Percentiles rank a stretch among this genome's conserved stretches.
Evolutionary conservation across 2,113 vertebrate species (phyloP).

Genomic region (Gopherus evgoodei): DNA sequence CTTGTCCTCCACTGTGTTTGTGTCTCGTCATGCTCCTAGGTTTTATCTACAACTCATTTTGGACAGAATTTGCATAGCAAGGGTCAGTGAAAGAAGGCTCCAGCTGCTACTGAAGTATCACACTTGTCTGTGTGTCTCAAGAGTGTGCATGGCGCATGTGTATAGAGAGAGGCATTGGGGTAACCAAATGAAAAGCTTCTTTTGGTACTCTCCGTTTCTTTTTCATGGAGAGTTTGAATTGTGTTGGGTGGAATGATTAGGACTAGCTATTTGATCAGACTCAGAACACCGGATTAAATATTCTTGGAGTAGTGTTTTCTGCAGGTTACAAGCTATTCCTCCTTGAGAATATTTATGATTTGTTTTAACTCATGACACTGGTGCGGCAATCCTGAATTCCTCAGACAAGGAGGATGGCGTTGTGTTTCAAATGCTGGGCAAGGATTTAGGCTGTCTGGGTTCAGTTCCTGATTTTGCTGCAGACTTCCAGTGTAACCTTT

Average conservation of each 20-base stretch:
- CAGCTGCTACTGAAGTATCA: neutral
- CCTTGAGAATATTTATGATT: slow-evolving; percentile 1
- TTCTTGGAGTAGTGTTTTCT: neutral
- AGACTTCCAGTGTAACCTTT: neutral
- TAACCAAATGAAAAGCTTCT: neutral
- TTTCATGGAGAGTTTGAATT: neutral
- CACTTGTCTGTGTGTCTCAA: too few species aligned
- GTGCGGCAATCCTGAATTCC: neutral
- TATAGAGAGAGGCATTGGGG: neutral
- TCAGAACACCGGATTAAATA: neutral
- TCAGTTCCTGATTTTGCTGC: too few species aligned
- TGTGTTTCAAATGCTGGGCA: too few species aligned
- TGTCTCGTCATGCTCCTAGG: rapidly evolving
- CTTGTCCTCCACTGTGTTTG: neutral
- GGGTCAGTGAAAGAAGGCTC: neutral
- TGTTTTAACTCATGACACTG: neutral
- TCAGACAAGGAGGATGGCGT: too few species aligned
- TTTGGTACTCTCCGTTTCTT: neutral
- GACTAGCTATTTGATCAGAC: neutral
- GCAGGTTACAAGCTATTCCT: neutral
- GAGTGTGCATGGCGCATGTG: too few species aligned
- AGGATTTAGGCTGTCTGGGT: too few species aligned
- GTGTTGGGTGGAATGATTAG: neutral
- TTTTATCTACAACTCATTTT: neutral
- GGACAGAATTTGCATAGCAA: neutral